Base-by-base conservation (phyloP, 2,888 invertebrate genomes). In the Epinotia ramella region DNA sequence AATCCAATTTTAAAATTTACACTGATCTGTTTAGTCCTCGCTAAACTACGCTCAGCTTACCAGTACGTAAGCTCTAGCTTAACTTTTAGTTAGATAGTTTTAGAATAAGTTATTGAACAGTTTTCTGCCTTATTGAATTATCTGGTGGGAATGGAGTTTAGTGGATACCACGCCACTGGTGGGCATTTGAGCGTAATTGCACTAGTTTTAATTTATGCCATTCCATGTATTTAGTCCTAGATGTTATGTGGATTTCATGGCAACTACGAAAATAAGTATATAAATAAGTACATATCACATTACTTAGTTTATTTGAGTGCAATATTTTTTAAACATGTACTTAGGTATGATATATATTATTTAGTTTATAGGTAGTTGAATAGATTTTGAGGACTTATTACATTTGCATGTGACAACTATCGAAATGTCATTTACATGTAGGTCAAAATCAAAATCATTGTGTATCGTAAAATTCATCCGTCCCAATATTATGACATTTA, bases 391-490 rank as follows among this genome's bases (percentile, higher is more conserved):
- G 4, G 20, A 9, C 18, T 49, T 49, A 16, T 49, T 49, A 49
- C 49, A 49, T 53, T 16, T 24, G 12, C 28, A 59, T 28, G 24
- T 28, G 28, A 59, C 5, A 13, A 13, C 4, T 5, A 59, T 16
- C 11, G 20, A 57, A 57, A 57, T 59, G 24, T 59, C 16, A 24
- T 59, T 59, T 24, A 13, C 24, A 59, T 28, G 28, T 59, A 28
- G n/a, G n/a, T n/a, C n/a, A n/a, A n/a, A n/a, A n/a, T n/a, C 24
- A 28, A 2, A 59, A 20, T 59, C 28, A 12, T 12, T 59, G 24
- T 24, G 20, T 56, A 56, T 33, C 4, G 18, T 56, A n/a, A 65
- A 65, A 49, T 46, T 44, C 65, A 24, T 65, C 65, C 65, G 65
- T 65, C 65, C 49, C n/a, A 53, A 53, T 49, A 65, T 46, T 28